Base-by-base conservation (phyloP, 2,113 vertebrate genomes). In the Himantopus leucocephalus region DNA sequence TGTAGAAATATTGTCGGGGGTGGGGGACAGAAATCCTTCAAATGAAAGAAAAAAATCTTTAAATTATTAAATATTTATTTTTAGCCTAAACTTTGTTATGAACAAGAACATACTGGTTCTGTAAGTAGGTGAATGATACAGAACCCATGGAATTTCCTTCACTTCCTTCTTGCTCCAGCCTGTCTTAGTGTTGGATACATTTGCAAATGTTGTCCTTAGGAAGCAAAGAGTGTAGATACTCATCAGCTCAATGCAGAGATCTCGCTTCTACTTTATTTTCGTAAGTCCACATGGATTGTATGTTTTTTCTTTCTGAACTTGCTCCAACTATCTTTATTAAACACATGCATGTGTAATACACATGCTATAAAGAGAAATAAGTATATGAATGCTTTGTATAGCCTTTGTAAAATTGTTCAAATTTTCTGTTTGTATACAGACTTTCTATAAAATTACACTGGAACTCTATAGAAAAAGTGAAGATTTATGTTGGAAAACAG, bases 1-100 rank as follows among this genome's bases (percentile, higher is more conserved):
- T 97, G 67, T 91, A 92, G 88, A 96, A 67, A 87, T 96, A 85
- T 88, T 96, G 73, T 75, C 70, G 11, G 47, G 47, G 20, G 19
- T 66, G 60, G 37, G 12, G 15, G 13, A 18, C 55, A 84, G 72
- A 85, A 39, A 77, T 56, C 66, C 63, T 87, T 56, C 26, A 53
- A 63, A 68, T 20, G 14, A 50, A 82, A 81, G 88, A 45, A 48
- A 75, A 82, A 90, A 92, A 58, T 12, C 6, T 47, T 30, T 56
- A 92, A 73, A 93, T 73, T 60, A 84, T 67, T 93, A 34, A 85
- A 75, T 91, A 66, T 78, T 67, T 90, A 55, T 78, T 90, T 90
- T 82, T 41, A 43, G 12, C 18, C 12, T 71, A 64, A 75, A 39
- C 14, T 34, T 71, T 80, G 12, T 55, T 53, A 48, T 14, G 24